These are phyloP conservation scores for Aplodontia rufa DNA, from an alignment of 2,113 vertebrate genomes.

Conservation along the genomic window DNA sequence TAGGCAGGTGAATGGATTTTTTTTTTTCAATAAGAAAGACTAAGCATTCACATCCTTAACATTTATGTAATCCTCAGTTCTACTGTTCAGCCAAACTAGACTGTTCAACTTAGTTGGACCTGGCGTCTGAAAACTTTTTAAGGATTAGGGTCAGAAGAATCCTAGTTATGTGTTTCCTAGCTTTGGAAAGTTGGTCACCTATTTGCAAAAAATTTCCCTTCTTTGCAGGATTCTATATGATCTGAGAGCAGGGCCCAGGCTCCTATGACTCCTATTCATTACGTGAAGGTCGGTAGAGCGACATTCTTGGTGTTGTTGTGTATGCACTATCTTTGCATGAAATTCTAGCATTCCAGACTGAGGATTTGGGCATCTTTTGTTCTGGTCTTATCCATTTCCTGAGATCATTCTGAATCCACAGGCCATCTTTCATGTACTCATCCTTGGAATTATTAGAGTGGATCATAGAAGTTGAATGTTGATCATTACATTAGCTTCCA, in stretches of 20 bases:
- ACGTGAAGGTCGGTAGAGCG: background rate
- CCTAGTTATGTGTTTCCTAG: background rate
- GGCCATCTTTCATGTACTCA: background rate
- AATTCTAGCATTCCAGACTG: background rate
- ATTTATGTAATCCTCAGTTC: background rate
- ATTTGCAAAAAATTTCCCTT: background rate
- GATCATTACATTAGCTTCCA: background rate
- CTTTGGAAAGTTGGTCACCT: background rate
- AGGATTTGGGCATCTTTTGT: background rate
- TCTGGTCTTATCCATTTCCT: background rate
- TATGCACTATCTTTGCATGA: background rate
- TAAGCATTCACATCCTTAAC: background rate
- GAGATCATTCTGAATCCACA: background rate
- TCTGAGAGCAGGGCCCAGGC: background rate
- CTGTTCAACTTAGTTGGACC: background rate
- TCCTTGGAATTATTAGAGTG: background rate
- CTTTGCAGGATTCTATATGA: background rate
- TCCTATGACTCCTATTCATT: background rate
- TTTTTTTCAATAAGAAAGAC: background rate
- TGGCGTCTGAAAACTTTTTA: background rate
- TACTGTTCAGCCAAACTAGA: background rate
- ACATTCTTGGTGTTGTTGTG: background rate
- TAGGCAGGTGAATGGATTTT: background rate
- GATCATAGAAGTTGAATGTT: background rate
- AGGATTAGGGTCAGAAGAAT: background rate